Conservation (phyloP, 2,797 vertebrate genomes). For the Iguana delicatissima region DNA sequence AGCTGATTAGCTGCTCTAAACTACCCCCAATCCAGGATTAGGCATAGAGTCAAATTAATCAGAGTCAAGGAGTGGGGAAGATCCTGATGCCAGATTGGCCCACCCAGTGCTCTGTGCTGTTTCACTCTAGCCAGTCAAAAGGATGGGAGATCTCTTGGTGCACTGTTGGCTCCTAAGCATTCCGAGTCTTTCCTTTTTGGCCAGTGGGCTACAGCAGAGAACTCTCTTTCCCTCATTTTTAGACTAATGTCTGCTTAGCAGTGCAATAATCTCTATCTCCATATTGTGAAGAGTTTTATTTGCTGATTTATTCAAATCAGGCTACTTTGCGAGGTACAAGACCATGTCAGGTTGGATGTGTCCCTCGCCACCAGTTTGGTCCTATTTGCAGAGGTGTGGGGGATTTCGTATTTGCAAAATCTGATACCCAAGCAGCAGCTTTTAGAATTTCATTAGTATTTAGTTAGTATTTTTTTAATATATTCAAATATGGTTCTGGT, state of each 20-base stretch:
- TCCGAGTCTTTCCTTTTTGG: background rate
- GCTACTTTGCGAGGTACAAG: background rate
- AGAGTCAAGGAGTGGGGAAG: background rate
- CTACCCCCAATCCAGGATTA: background rate
- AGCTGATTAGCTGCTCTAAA: background rate
- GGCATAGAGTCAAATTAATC: background rate
- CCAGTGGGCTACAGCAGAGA: background rate
- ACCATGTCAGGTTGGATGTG: background rate
- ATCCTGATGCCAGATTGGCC: background rate
- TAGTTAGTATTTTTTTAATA: background rate
- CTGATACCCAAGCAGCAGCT: background rate
- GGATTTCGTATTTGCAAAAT: background rate
- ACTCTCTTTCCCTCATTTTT: background rate
- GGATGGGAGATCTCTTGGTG: background rate
- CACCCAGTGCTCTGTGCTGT: background rate
- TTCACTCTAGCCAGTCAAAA: background rate
- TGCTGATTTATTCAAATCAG: background rate
- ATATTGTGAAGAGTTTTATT: background rate
- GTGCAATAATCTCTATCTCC: background rate
- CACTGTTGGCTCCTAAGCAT: background rate
- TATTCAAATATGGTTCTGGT: background rate
- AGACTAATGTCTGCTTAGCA: background rate
- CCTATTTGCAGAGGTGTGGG: background rate
- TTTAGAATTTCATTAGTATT: background rate
- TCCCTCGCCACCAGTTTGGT: background rate